A percentile compares a stretch with the other conserved stretches of the same genome.
These are phyloP conservation scores for Tineola bisselliella DNA, from an alignment of 2,888 invertebrate species.

Conservation along the genomic window DNA sequence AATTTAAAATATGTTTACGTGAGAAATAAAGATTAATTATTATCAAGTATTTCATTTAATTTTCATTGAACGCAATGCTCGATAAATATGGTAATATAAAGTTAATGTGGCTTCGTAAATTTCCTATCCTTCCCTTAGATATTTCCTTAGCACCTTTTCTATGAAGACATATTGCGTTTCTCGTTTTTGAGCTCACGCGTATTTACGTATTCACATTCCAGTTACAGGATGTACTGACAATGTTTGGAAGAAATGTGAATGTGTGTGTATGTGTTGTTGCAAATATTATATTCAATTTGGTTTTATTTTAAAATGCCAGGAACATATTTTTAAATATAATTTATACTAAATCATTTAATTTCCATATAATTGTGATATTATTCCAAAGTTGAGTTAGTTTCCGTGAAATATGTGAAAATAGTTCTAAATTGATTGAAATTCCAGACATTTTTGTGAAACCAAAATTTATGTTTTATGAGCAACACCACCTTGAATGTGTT, in stretches of 20 bases:
- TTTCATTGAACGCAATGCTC: too few relatives aligned
- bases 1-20: too few relatives aligned
- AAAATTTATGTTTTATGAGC: not conserved
- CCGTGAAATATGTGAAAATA: too few relatives aligned
- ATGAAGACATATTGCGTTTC: conserved; percentile 65
- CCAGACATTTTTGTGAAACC: not conserved
- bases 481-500: conserved; percentile 7
- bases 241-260: conserved; percentile 52
- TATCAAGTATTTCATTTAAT: too few relatives aligned
- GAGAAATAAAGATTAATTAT: too few relatives aligned
- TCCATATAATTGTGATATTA: too few relatives aligned
- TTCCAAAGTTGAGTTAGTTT: too few relatives aligned
- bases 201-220: conserved; percentile 62
- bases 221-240: conserved; percentile 59
- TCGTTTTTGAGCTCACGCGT: conserved; percentile 65
- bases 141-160: conserved; percentile 43
- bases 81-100: too few relatives aligned
- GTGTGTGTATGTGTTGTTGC: conserved; percentile 37
- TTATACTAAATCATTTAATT: too few relatives aligned
- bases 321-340: too few relatives aligned
- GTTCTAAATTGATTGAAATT: too few relatives aligned
- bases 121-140: conserved; percentile 30
- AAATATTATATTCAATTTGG: not conserved
- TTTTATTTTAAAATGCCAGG: not conserved
- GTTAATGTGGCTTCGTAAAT: not conserved